Evolutionary conservation across 2,888 invertebrate genomes (phyloP).

Genomic region (Drosophila antonietae): DNA sequence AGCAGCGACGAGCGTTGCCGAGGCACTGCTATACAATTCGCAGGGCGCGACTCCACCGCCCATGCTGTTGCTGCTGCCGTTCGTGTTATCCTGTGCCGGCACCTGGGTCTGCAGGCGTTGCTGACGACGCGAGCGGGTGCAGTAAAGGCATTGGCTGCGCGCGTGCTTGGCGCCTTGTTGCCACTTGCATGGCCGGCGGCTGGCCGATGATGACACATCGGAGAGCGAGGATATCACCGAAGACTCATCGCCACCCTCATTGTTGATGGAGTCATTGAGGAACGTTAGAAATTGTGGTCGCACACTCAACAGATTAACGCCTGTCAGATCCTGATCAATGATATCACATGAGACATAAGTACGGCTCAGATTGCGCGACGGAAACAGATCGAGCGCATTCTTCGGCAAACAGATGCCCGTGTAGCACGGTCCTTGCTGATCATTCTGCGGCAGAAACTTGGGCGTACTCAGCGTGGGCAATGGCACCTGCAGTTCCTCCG

Average conservation of each 20-base stretch:
- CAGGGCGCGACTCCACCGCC: constrained; percentile 49
- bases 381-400: constrained; percentile 84
- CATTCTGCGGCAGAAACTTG: constrained; percentile 82
- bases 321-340: constrained; percentile 82
- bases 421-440: constrained; percentile 84
- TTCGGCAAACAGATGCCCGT: constrained; percentile 84
- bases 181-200: constrained; percentile 82
- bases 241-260: constrained; percentile 83
- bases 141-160: constrained; percentile 82
- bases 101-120: constrained; percentile 49
- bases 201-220: constrained; percentile 84
- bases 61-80: constrained; percentile 18
- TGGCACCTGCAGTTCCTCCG: constrained; percentile 82
- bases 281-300: constrained; percentile 76
- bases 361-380: constrained; percentile 79
- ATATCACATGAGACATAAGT: constrained; percentile 84
- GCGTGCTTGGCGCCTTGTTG: constrained; percentile 80
- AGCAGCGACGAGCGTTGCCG: constrained; percentile 68
- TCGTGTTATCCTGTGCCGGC: constrained; percentile 26
- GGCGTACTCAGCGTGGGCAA: constrained; percentile 80
- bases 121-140: constrained; percentile 81
- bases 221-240: constrained; percentile 84
- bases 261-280: constrained; percentile 83
- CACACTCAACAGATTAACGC: constrained; percentile 78
- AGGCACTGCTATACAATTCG: constrained; percentile 70